Base-by-base conservation (phyloP, 1,140 invertebrate species). In the Caenorhabditis briggsae region DNA sequence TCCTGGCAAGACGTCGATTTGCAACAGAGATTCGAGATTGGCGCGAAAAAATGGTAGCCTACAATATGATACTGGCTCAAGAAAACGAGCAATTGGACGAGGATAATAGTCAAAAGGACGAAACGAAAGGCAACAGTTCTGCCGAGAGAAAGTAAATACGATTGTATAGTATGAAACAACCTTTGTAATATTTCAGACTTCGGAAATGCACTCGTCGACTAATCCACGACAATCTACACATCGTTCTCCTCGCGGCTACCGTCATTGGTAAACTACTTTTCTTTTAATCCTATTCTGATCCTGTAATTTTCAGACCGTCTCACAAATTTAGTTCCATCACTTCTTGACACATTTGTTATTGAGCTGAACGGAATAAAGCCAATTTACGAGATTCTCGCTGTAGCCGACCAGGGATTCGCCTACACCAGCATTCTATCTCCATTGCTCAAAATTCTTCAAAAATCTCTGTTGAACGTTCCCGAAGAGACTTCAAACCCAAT, bases 251-350 rank as follows among this genome's bases (percentile, higher is more conserved):
- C 5, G 65, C 65, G 46, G 65, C 65, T 7, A 74, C 65, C n/a
- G 18, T 74, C 41, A 74, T 74, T 12, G 65, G 65, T 74, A 7
- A 18, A 18, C 12, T 25, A 9, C 5, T 5, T 65, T 65, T 41
- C 5, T 14, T 23, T 6, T 14, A 74, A 20, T 46, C 5, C n/a
- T 3, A 58, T 8, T 8, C 16, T n/a, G 8, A 46, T 5, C 3
- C 18, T 74, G 18, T 14, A 9, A 46, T 74, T 74, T 74, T 46
- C 65, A 74, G 65, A 74, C 16, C 33, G 65, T 33, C 18, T 74
- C n/a, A 74, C 65, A 5, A 18, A 48, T 74, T 23, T 74, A 11
- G 41, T 74, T 74, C 65, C 65, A 74, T 48, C 65, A 18, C 65
- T 74, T 5, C 23, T 74, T 6, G 43, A 46, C 5, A 74, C 46